phyloP scores from a whole-genome alignment of 2,797 vertebrate genomes.

The Chiropotes sagulatus region DNA sequence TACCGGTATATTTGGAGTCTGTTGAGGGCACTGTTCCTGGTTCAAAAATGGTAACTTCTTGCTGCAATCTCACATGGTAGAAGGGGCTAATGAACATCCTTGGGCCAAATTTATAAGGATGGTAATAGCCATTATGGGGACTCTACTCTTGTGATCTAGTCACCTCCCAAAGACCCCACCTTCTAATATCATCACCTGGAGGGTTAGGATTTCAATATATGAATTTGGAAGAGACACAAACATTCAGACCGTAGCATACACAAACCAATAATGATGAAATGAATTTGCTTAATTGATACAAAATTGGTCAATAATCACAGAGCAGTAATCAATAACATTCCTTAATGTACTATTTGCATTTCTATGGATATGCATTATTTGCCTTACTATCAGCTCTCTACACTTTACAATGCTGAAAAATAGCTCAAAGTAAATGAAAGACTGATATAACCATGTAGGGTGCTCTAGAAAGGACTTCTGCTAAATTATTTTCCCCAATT shows the following conservation, averaged over 20 bases:
- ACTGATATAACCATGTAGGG: not conserved
- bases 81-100: not conserved
- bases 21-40: not conserved
- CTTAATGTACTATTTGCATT: not conserved
- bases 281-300: not conserved
- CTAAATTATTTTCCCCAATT: not conserved
- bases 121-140: not conserved
- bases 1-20: not conserved
- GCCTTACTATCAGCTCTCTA: not conserved
- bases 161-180: not conserved
- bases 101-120: not conserved
- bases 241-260: not conserved
- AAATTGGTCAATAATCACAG: not conserved
- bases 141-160: not conserved
- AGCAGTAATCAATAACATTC: not conserved
- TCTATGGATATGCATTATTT: not conserved
- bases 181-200: not conserved
- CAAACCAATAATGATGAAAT: not conserved
- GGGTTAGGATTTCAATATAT: not conserved
- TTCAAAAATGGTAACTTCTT: not conserved
- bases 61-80: not conserved
- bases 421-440: not conserved
- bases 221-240: not conserved
- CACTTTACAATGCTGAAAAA: not conserved
- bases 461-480: not conserved